Evolutionary conservation across 2,113 vertebrate species (phyloP), one percentile per base, ranked within the genome.

Genomic region (Microtus pennsylvanicus): DNA sequence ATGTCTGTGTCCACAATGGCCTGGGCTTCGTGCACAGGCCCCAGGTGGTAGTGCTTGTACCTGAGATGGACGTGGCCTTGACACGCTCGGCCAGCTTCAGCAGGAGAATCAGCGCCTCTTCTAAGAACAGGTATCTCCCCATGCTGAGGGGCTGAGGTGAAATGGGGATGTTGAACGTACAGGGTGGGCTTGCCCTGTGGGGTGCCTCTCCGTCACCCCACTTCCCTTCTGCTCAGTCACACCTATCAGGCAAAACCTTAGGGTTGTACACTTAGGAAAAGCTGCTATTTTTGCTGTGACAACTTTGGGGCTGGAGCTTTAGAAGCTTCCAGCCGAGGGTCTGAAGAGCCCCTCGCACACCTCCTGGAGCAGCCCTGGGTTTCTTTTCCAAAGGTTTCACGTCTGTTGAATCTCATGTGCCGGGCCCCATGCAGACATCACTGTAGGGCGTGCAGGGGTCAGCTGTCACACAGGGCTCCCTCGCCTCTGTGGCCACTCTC

Each of bases 1-100:
- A 99, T 0, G 97, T 99, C 0, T 99, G 99, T 0, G 99, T 99
- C 72, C 99, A 99, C 98, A 99, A 99, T 0, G 99, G 99, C 19
- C 98, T 99, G 98, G 97, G 98, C 97, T 99, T 99, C 0, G 97
- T 99, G 72, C 99, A 98, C 58, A 97, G 97, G 4, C 99, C 99
- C 0, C 99, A 99, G 97, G 99, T 99, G 17, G 98, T 99, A 0
- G 99, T 99, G 90, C 98, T 99, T 92, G 98, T 99, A 85, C 98
- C 98, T 0, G 97, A 98, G 77, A 45, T 88, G 0, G 97, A 98
- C 1, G 96, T 85, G 78, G 87, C 72, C 0, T 19, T 38, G 42
- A 97, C 97, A 5, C 98, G 96, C 8, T 96, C 97, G 0, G 96
- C 97, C 38, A 98, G 98, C 95, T 97, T 98, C 95, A 98, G 65